phyloP scores from a whole-genome alignment of 2,888 invertebrate species.

The Exephanes ischioxanthus region DNA sequence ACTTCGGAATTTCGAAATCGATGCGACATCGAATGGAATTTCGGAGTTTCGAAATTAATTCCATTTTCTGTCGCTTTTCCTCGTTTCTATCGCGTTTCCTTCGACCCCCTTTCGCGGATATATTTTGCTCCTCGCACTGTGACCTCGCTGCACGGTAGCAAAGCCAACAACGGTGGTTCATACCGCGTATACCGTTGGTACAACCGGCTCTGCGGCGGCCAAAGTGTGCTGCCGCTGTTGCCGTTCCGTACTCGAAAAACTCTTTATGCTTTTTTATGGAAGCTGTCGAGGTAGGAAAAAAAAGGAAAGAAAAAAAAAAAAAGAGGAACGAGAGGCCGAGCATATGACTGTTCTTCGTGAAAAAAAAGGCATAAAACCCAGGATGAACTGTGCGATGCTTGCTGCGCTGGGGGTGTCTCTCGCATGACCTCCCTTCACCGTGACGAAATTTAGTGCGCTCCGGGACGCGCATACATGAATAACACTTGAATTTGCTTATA shows the following conservation, averaged over 20 bases:
- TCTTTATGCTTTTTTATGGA: conserved; percentile 58
- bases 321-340: conserved; percentile 67
- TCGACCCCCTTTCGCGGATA: neutral
- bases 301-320: neutral
- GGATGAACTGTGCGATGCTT: conserved; percentile 63
- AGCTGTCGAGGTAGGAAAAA: conserved; percentile 32
- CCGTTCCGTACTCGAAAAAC: conserved; percentile 51
- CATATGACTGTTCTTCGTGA: conserved; percentile 79
- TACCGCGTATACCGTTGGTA: neutral
- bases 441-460: conserved; percentile 82
- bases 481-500: conserved; percentile 78
- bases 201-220: neutral
- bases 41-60: no score
- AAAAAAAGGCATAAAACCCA: conserved; percentile 81
- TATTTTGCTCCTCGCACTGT: neutral
- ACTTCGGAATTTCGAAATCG: no score
- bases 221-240: conserved; percentile 7
- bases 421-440: conserved; percentile 75
- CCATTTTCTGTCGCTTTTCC: neutral
- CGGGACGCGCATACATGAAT: conserved; percentile 79
- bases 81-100: neutral
- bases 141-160: neutral
- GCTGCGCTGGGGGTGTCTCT: conserved; percentile 73
- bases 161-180: neutral
- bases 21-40: no score